Evolutionary conservation across 2,113 vertebrate genomes (phyloP).

Genomic region (Syngnathus scovelli): DNA sequence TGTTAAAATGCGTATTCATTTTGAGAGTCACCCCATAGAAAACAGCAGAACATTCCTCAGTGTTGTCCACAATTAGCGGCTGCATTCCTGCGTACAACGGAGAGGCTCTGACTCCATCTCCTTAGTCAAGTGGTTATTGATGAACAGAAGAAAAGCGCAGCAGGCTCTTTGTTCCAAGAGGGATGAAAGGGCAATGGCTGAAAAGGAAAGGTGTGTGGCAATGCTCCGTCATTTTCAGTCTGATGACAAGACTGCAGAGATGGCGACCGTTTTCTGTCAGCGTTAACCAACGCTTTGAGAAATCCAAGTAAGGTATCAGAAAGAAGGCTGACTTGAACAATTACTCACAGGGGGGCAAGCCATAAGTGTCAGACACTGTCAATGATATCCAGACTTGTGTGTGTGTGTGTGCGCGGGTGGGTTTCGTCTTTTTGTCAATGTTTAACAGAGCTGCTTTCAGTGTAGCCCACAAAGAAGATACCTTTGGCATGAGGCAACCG

Average conservation of each 20-base stretch:
- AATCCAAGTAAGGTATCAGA: conserved; percentile 5
- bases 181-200: neutral
- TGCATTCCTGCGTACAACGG: conserved; percentile 37
- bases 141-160: conserved; percentile 17
- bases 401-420: conserved; percentile 28
- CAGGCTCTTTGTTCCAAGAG: conserved; percentile 25
- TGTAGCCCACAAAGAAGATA: conserved; percentile 32
- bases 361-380: conserved; percentile 42
- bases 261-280: neutral
- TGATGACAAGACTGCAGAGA: conserved; percentile 17
- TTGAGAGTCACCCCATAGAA: no score
- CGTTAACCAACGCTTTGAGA: neutral
- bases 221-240: conserved; percentile 17
- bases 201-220: conserved; percentile 15
- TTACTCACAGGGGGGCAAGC: conserved; percentile 30
- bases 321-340: conserved; percentile 24
- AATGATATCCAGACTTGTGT: conserved; percentile 30
- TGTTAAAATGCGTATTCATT: no score
- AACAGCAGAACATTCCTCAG: neutral
- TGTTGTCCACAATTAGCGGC: conserved; percentile 26
- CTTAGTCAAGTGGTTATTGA: conserved; percentile 38
- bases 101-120: conserved; percentile 33
- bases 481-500: conserved; percentile 23
- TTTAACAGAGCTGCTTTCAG: conserved; percentile 38
- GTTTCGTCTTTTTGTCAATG: conserved; percentile 33